phyloP scores from a whole-genome alignment of 2,888 invertebrate species.

The Apomyelois bistriatella region DNA sequence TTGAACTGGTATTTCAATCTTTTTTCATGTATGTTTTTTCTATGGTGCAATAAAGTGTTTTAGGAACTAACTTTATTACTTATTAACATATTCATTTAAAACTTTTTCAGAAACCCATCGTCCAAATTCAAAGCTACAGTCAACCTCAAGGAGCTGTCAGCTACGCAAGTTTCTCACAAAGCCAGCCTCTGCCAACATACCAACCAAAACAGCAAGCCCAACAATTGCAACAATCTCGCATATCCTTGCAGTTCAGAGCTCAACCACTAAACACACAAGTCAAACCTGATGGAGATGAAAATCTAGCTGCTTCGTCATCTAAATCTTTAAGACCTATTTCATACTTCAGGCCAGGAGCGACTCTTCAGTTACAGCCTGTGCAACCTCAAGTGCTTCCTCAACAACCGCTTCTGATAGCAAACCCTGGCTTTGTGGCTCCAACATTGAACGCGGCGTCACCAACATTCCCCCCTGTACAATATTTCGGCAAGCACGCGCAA shows the following conservation, averaged over 20 bases:
- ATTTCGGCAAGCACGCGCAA: conserved; percentile 58
- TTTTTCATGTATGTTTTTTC: too few relatives aligned
- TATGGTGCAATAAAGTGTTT: too few relatives aligned
- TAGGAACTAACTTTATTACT: too few relatives aligned
- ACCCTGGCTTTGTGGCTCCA: conserved; percentile 24
- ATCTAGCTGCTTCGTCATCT: conserved; percentile 13
- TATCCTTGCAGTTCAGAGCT: conserved; percentile 19
- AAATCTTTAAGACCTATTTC: conserved; percentile 19
- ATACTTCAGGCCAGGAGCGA: conserved; percentile 24
- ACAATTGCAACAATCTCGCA: conserved; percentile 19
- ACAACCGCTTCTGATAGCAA: conserved; percentile 20
- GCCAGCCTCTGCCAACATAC: conserved; percentile 29
- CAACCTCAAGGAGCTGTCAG: conserved; percentile 41
- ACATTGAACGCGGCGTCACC: conserved; percentile 30
- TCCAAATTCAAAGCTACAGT: not conserved
- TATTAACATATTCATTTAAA: too few relatives aligned
- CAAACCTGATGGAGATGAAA: conserved; percentile 11
- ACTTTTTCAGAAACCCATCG: not conserved
- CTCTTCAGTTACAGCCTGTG: conserved; percentile 15
- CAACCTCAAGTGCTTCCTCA: conserved; percentile 27
- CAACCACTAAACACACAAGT: conserved; percentile 21
- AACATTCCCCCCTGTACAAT: conserved; percentile 52
- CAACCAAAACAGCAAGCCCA: conserved; percentile 13
- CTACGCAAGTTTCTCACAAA: conserved; percentile 55
- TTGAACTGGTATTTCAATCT: too few relatives aligned